Base-by-base conservation (phyloP, 2,113 vertebrate genomes). In the Petrocephalus zakoni region DNA sequence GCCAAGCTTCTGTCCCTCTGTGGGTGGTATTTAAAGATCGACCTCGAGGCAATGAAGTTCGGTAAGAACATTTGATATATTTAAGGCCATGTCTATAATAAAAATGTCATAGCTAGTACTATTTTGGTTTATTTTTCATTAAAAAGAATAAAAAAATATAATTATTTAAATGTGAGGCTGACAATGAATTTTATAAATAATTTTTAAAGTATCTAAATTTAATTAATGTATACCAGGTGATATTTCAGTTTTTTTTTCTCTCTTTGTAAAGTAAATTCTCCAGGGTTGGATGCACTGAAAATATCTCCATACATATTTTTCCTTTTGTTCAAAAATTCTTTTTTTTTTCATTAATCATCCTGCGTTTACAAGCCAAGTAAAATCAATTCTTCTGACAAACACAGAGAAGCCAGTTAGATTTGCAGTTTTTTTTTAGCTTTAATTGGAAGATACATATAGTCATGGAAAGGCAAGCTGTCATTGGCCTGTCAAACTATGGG, bases 281-380 rank as follows among this genome's bases (percentile, higher is more conserved):
- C 46, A 22, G 42, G 19, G 37, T 21, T 4, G 2, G 46, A 83
- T 46, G 19, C 37, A n/a, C 81, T 11, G 46, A 46, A 83, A 83
- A 83, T 49, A 22, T 49, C 81, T 83, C 22, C 22, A 47, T 9
- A 25, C 46, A 25, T 2, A 22, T 83, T 83, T 49, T 4, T 83
- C 46, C 81, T 21, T 83, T 83, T 83, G 81, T 83, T 83, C 22
- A 83, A 47, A 49, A 83, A 83, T 83, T 83, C 81, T 83, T 83
- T 72, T 46, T 46, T 49, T 3, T 49, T 46, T 83, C 21, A 49
- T 47, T 83, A 83, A 83, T 83, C 81, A 83, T 47, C 46, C 46
- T 49, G 21, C 81, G 11, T 21, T 83, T 21, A 83, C 19, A 83
- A 47, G 37, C 46, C 46, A 46, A 83, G 21, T 6, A 46, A 83